A percentile compares a stretch with the other conserved stretches of the same genome.
These are phyloP conservation scores for Pollenia angustigena DNA, from an alignment of 2,888 invertebrate species.

Conservation along the genomic window DNA sequence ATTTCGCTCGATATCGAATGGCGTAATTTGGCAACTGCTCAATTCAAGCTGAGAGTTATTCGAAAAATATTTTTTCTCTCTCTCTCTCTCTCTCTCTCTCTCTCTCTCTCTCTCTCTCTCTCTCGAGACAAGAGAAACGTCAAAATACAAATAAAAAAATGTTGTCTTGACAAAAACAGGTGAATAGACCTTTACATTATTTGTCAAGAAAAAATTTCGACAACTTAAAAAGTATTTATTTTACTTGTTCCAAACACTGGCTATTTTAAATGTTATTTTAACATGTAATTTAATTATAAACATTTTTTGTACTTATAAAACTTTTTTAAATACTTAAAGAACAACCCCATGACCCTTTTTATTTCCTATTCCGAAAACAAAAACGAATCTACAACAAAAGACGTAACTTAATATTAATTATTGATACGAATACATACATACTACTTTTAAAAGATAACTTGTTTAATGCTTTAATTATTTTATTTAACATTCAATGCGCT, in stretches of 20 bases:
- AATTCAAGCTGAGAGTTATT: no score
- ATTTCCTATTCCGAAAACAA: constrained; percentile 40
- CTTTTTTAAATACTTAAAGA: constrained; percentile 21
- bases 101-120: no score
- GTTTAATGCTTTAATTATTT: constrained; percentile 7
- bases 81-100: no score
- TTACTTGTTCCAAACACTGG: neutral
- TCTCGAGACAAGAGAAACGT: no score
- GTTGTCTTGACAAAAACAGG: no score
- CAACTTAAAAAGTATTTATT: constrained; percentile 30
- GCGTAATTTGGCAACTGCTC: no score
- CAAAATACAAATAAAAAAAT: no score
- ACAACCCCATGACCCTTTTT: constrained; percentile 21
- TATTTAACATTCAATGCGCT: constrained; percentile 29
- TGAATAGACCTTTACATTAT: no score
- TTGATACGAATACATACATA: neutral
- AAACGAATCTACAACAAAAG: constrained; percentile 61
- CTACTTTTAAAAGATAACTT: neutral
- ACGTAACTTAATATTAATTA: constrained; percentile 40
- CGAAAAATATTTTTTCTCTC: no score
- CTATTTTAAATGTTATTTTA: constrained; percentile 8
- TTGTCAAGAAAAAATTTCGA: no score
- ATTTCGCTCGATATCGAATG: no score
- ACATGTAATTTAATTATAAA: neutral
- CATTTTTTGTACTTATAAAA: constrained; percentile 44